Conservation (phyloP, 2,797 vertebrate genomes). For the Knipowitschia caucasica region DNA sequence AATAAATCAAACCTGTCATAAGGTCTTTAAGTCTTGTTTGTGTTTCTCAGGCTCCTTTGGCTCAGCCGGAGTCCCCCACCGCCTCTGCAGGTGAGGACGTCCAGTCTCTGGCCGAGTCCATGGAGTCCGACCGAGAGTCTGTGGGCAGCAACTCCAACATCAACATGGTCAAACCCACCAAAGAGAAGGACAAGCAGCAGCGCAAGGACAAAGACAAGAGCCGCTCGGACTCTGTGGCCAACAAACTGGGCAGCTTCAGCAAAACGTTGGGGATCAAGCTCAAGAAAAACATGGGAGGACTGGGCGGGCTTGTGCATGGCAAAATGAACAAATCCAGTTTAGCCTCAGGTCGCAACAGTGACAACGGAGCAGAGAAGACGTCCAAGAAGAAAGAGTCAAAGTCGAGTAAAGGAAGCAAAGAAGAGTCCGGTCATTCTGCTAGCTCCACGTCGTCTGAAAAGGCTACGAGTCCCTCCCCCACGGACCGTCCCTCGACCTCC, state of each 20-base stretch:
- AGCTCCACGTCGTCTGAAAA: constrained; percentile 94
- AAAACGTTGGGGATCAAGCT: constrained; percentile 97
- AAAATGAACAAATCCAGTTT: constrained; percentile 91
- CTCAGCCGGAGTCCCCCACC: constrained; percentile 96
- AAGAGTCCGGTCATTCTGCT: constrained; percentile 87
- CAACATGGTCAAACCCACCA: constrained; percentile 86
- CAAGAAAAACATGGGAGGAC: constrained; percentile 98
- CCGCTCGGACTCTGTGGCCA: constrained; percentile 93
- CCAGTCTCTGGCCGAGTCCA: constrained; percentile 94
- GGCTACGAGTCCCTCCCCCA: constrained; percentile 89
- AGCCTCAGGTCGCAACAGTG: constrained; percentile 71
- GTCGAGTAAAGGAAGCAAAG: constrained; percentile 87
- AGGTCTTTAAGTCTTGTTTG: background rate
- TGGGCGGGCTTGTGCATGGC: constrained; percentile 94
- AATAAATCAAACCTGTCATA: too few species aligned
- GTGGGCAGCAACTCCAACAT: constrained; percentile 96
- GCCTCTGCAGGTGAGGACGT: constrained; percentile 96
- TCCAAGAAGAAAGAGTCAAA: constrained; percentile 83
- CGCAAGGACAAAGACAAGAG: constrained; percentile 95
- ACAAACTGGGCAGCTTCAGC: constrained; percentile 98
- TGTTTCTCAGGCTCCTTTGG: constrained; percentile 87
- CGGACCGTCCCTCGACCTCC: constrained; percentile 81
- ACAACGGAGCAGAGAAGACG: constrained; percentile 74
- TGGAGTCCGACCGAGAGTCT: constrained; percentile 96
- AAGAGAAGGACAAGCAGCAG: constrained; percentile 94